phyloP scores from a whole-genome alignment of 2,888 invertebrate genomes.

The Nasonia oneida region DNA sequence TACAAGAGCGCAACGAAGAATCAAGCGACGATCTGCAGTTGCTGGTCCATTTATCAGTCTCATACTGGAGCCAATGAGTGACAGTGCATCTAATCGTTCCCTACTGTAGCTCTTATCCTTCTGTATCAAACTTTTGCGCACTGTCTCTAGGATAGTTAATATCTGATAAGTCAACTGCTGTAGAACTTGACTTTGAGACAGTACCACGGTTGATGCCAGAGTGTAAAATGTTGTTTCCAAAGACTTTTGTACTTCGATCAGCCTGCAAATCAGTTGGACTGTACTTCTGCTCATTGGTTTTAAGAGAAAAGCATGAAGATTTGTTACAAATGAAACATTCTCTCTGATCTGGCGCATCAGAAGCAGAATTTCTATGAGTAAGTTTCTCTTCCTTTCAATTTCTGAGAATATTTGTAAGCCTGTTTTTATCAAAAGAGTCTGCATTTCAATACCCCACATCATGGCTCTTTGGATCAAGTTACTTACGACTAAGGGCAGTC shows the following conservation, averaged over 20 bases:
- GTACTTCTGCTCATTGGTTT: conserved; percentile 89
- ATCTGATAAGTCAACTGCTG: conserved; percentile 91
- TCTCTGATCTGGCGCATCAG: conserved; percentile 80
- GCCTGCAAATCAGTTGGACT: conserved; percentile 87
- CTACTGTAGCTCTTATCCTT: conserved; percentile 74
- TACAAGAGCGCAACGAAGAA: conserved; percentile 85
- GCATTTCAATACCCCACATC: conserved; percentile 74
- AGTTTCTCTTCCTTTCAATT: conserved; percentile 76
- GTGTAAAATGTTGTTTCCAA: conserved; percentile 86
- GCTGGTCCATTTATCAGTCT: conserved; percentile 79
- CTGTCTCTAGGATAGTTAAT: conserved; percentile 83
- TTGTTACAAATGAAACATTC: conserved; percentile 83
- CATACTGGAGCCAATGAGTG: conserved; percentile 73
- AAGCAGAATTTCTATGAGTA: conserved; percentile 81
- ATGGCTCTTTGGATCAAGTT: conserved; percentile 82
- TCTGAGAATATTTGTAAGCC: conserved; percentile 72
- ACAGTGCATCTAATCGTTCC: conserved; percentile 74
- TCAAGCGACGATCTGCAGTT: conserved; percentile 84
- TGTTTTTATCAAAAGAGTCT: conserved; percentile 84
- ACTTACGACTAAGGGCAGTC: conserved; percentile 68
- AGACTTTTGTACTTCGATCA: conserved; percentile 90
- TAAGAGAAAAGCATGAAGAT: conserved; percentile 85
- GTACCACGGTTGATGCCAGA: conserved; percentile 86
- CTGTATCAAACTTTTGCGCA: conserved; percentile 80
- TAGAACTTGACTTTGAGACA: conserved; percentile 87